Percentiles rank a stretch among this genome's conserved stretches.
These are phyloP conservation scores for Acropternis orthonyx DNA, from an alignment of 2,797 vertebrate species.

Conservation along the genomic window DNA sequence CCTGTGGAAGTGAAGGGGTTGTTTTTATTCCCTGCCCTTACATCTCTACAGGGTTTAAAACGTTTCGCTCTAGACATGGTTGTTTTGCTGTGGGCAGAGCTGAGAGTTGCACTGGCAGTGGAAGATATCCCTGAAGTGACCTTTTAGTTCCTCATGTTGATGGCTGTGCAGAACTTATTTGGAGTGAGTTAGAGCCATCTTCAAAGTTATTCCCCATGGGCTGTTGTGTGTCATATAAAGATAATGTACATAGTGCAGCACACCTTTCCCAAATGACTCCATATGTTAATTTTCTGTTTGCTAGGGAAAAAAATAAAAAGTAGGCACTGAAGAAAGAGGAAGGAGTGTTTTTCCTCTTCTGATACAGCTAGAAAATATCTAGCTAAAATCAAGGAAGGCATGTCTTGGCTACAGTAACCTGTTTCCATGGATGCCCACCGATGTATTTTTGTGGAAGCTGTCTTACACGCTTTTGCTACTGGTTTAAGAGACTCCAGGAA, in stretches of 20 bases:
- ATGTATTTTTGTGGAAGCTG: not conserved
- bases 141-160: not conserved
- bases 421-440: not conserved
- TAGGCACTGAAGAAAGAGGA: not conserved
- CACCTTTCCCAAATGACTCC: not conserved
- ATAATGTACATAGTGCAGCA: not conserved
- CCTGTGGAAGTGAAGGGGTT: not conserved
- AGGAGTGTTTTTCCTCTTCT: not conserved
- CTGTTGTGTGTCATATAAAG: not conserved
- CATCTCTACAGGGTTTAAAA: not conserved
- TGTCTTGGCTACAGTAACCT: not conserved
- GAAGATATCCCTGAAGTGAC: not conserved
- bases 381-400: not conserved
- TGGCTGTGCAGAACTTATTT: not conserved
- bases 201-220: not conserved
- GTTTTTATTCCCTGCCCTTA: not conserved
- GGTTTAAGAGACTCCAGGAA: not conserved
- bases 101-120: not conserved
- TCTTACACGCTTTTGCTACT: not conserved
- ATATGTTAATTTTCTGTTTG: not conserved
- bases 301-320: not conserved
- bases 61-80: not conserved
- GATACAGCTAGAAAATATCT: not conserved
- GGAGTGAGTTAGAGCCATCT: not conserved
- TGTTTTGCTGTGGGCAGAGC: not conserved